These are phyloP conservation scores for Lepus oiostolus DNA, from an alignment of 2,797 vertebrate genomes.

Conservation along the genomic window DNA sequence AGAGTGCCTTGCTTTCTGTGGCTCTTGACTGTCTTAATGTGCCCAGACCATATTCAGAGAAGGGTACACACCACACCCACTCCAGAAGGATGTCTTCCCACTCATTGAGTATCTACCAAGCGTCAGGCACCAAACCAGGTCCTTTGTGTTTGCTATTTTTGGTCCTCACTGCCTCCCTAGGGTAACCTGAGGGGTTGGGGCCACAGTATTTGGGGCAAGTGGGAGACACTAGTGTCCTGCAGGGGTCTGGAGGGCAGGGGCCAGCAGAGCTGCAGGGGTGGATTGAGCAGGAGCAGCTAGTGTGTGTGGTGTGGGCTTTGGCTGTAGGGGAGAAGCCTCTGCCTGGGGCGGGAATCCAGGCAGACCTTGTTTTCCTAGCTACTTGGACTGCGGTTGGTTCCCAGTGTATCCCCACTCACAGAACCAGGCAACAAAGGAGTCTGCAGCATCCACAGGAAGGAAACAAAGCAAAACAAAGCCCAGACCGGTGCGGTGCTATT, in stretches of 20 bases:
- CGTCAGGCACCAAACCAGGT: background rate
- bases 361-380: slow-evolving; percentile 71
- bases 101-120: background rate
- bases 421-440: slow-evolving; percentile 57
- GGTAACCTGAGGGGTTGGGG: background rate
- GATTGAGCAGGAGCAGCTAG: background rate
- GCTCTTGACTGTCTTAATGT: background rate
- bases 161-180: background rate
- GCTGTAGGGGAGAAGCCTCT: background rate
- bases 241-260: background rate
- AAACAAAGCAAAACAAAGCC: slow-evolving; percentile 68
- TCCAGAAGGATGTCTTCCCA: background rate
- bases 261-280: no score
- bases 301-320: background rate
- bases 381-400: slow-evolving; percentile 74
- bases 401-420: slow-evolving; percentile 29
- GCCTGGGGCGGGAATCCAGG: background rate
- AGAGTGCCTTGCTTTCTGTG: background rate
- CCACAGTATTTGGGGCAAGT: background rate
- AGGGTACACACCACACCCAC: background rate
- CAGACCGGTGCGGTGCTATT: slow-evolving; percentile 61
- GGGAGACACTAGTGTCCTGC: background rate
- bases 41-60: background rate
- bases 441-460: slow-evolving; percentile 52
- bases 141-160: background rate